Evolutionary conservation across 2,113 vertebrate genomes (phyloP).

Genomic region (Talpa occidentalis): DNA sequence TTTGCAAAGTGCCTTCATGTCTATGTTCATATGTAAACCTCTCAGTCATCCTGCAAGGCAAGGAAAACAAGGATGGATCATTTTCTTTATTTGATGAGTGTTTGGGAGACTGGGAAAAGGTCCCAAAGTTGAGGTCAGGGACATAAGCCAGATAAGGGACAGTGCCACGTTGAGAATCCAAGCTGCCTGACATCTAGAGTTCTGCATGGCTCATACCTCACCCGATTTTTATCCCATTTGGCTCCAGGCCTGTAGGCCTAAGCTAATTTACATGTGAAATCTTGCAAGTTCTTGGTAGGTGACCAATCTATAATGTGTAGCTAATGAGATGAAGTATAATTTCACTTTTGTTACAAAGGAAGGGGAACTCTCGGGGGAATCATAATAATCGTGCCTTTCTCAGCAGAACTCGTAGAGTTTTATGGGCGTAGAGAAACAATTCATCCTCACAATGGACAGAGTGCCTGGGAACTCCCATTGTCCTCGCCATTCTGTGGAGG

Average conservation of each 20-base stretch:
- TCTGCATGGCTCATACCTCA: neutral
- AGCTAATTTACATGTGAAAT: slow-evolving; percentile 67
- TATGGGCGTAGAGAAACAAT: slow-evolving; percentile 50
- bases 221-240: neutral
- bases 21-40: neutral
- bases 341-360: slow-evolving; percentile 61
- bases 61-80: neutral
- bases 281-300: slow-evolving; percentile 55
- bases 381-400: slow-evolving; percentile 54
- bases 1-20: neutral
- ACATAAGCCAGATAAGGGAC: neutral
- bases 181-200: neutral
- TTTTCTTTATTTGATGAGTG: neutral
- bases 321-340: slow-evolving; percentile 70
- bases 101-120: neutral
- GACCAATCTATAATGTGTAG: slow-evolving; percentile 52
- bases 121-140: neutral
- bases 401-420: slow-evolving; percentile 42
- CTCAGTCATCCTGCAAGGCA: neutral
- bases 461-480: slow-evolving; percentile 38
- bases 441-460: slow-evolving; percentile 55
- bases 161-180: neutral
- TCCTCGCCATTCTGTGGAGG: slow-evolving; percentile 30
- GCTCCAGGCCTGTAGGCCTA: neutral
- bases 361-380: slow-evolving; percentile 49